Conservation (phyloP, 2,888 invertebrate genomes). For the Xanthia togata region DNA sequence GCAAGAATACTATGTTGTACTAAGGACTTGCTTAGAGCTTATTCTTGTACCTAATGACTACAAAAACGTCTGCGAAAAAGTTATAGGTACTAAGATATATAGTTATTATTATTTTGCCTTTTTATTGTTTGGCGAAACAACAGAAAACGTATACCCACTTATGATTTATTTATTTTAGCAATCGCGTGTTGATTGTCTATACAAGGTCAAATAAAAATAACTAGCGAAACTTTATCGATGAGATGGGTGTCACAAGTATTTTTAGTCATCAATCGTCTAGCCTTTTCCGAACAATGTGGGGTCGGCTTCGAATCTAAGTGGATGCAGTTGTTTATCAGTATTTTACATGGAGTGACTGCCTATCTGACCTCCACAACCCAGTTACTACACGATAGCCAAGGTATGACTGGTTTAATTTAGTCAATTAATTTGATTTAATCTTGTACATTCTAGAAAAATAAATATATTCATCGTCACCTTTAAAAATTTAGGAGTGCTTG, state of each 20-base stretch:
- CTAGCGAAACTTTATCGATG: background rate
- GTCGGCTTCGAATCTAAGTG: background rate
- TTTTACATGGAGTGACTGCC: background rate
- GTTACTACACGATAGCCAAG: background rate
- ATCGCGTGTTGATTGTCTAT: background rate
- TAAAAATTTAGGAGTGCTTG: slow-evolving; percentile 12
- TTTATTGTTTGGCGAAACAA: background rate
- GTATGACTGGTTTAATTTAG: background rate
- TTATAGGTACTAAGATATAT: background rate
- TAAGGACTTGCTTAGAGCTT: slow-evolving; percentile 7
- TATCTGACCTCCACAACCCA: background rate
- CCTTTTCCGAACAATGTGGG: background rate
- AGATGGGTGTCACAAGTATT: background rate
- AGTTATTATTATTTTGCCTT: slow-evolving; percentile 9
- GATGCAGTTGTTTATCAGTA: background rate
- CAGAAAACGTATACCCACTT: background rate
- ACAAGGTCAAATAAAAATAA: slow-evolving; percentile 8
- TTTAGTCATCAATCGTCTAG: background rate
- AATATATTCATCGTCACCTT: slow-evolving; percentile 14
- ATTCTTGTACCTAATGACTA: slow-evolving; percentile 28
- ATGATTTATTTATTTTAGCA: background rate
- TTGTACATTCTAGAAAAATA: slow-evolving; percentile 18
- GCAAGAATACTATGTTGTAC: slow-evolving; percentile 58
- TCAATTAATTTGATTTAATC: slow-evolving; percentile 9
- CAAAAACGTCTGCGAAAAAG: background rate